Conservation (phyloP, 2,888 invertebrate species). For the Xylota segnis region DNA sequence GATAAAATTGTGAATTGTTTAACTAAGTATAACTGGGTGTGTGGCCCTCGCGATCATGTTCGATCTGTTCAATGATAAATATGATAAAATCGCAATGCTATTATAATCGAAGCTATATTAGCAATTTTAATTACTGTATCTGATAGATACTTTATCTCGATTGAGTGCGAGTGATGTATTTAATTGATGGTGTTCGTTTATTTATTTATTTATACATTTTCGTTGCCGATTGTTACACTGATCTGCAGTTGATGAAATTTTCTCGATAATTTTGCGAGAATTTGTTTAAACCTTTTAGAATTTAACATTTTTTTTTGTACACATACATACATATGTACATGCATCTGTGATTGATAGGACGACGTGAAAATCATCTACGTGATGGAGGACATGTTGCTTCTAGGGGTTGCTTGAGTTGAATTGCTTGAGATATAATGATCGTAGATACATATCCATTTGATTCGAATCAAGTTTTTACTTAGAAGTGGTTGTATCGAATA, state of each 20-base stretch:
- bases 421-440: not conserved
- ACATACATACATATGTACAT: no score
- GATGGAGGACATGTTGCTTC: constrained; percentile 18
- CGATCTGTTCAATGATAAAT: constrained; percentile 48
- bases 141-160: constrained; percentile 57
- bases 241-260: constrained; percentile 20
- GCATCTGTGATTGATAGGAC: no score
- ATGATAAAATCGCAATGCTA: constrained; percentile 42
- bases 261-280: not conserved
- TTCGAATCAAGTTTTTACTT: constrained; percentile 1
- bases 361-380: constrained; percentile 27
- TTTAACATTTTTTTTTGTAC: no score
- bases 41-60: constrained; percentile 15
- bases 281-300: not conserved
- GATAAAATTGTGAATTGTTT: constrained; percentile 3
- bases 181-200: constrained; percentile 58
- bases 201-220: not conserved
- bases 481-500: not conserved
- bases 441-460: not conserved
- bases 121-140: constrained; percentile 55
- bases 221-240: constrained; percentile 59
- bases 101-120: constrained; percentile 45
- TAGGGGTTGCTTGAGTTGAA: not conserved
- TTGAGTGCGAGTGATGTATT: constrained; percentile 54
- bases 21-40: not conserved